Evolutionary conservation across 2,888 invertebrate genomes (phyloP).

Genomic region (Nymphalis urticae): DNA sequence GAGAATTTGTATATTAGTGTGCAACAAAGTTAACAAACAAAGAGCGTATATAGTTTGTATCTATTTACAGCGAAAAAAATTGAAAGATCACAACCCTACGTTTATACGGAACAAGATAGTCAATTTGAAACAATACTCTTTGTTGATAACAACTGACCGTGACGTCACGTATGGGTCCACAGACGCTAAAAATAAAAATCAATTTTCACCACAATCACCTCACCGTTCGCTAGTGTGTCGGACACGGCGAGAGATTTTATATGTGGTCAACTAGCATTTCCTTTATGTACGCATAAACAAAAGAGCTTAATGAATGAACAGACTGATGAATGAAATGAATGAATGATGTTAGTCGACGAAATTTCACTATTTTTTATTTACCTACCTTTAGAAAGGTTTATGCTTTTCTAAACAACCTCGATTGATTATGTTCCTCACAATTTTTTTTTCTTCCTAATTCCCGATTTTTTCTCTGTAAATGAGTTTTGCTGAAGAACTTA

Average conservation of each 20-base stretch:
- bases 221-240: background rate
- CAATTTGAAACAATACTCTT: constrained; percentile 38
- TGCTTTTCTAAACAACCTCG: too few species aligned
- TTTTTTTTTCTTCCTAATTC: too few species aligned
- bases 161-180: constrained; percentile 39
- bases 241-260: constrained; percentile 21
- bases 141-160: constrained; percentile 42
- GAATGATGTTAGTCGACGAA: background rate
- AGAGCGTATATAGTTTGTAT: background rate
- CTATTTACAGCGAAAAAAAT: background rate
- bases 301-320: background rate
- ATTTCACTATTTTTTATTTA: too few species aligned
- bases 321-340: background rate
- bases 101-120: constrained; percentile 15
- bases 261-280: constrained; percentile 15
- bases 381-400: too few species aligned
- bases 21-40: too few species aligned
- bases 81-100: constrained; percentile 7
- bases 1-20: too few species aligned
- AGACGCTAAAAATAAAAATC: constrained; percentile 20
- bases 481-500: too few species aligned
- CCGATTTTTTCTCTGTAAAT: too few species aligned
- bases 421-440: too few species aligned
- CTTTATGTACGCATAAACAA: background rate
- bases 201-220: background rate